These are phyloP conservation scores for Battus philenor DNA, from an alignment of 1,140 invertebrate species.

Conservation along the genomic window DNA sequence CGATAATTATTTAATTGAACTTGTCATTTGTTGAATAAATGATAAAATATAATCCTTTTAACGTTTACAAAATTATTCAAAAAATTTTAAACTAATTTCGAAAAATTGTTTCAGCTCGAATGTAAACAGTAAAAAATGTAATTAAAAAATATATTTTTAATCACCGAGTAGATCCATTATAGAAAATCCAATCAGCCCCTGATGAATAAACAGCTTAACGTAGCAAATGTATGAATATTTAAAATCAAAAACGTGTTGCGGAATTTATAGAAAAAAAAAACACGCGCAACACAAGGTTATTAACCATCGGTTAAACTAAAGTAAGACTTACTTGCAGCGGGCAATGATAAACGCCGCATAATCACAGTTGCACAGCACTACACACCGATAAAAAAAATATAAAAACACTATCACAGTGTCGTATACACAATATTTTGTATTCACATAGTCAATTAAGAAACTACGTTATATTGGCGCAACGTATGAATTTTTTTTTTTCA, in stretches of 20 bases:
- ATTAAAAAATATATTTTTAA: too few relatives aligned
- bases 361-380: slow-evolving; percentile 17
- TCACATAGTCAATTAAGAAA: slow-evolving; percentile 13
- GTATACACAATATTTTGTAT: slow-evolving; percentile 12
- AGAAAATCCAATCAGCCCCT: too few relatives aligned
- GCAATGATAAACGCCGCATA: not conserved
- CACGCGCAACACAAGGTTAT: not conserved
- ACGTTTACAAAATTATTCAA: too few relatives aligned
- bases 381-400: slow-evolving; percentile 13
- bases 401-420: slow-evolving; percentile 3
- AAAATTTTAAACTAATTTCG: too few relatives aligned
- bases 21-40: too few relatives aligned
- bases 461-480: not conserved
- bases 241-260: slow-evolving; percentile 6
- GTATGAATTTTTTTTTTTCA: slow-evolving; percentile 24
- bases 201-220: not conserved
- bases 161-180: too few relatives aligned
- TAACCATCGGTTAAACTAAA: slow-evolving; percentile 1
- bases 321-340: slow-evolving; percentile 9
- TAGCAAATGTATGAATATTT: slow-evolving; percentile 9
- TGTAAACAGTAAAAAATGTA: too few relatives aligned
- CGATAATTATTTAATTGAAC: too few relatives aligned
- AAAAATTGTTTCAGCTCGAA: too few relatives aligned
- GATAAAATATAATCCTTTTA: too few relatives aligned
- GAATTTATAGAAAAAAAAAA: slow-evolving; percentile 4